These are phyloP conservation scores for Fringilla coelebs DNA, from an alignment of 2,797 vertebrate genomes.

Conservation along the genomic window DNA sequence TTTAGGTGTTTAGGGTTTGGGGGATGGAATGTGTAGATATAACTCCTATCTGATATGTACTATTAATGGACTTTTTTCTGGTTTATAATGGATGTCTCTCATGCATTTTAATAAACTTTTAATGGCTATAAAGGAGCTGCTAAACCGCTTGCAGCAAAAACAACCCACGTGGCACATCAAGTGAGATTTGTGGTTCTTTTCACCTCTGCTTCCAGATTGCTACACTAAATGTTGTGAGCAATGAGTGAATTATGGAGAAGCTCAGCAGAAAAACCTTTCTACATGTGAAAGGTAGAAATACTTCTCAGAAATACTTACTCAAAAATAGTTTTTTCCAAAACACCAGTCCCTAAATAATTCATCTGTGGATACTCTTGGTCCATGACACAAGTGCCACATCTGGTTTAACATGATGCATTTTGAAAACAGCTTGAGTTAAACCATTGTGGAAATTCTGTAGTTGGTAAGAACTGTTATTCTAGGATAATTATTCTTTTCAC, in stretches of 20 bases:
- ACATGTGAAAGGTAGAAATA: no score
- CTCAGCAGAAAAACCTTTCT: neutral
- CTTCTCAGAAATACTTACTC: neutral
- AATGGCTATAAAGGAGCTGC: conserved; percentile 23
- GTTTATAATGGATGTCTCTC: conserved; percentile 26
- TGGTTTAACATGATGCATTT: neutral
- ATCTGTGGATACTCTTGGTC: neutral
- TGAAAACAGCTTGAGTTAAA: neutral
- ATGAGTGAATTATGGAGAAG: neutral
- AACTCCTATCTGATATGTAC: neutral
- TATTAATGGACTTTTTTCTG: conserved; percentile 9
- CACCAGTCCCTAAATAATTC: neutral
- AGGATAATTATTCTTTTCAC: neutral
- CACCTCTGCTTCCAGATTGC: conserved; percentile 6
- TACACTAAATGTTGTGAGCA: neutral
- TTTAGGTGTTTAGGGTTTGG: neutral
- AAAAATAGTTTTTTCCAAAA: neutral
- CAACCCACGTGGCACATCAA: neutral
- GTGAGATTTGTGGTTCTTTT: conserved; percentile 11
- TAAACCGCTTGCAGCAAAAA: neutral
- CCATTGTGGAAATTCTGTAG: neutral
- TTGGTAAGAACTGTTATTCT: neutral
- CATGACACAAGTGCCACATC: neutral
- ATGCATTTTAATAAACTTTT: conserved; percentile 54
- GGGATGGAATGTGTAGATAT: neutral